phyloP scores from a whole-genome alignment of 2,797 vertebrate genomes.

The Neoniphon sammara region DNA sequence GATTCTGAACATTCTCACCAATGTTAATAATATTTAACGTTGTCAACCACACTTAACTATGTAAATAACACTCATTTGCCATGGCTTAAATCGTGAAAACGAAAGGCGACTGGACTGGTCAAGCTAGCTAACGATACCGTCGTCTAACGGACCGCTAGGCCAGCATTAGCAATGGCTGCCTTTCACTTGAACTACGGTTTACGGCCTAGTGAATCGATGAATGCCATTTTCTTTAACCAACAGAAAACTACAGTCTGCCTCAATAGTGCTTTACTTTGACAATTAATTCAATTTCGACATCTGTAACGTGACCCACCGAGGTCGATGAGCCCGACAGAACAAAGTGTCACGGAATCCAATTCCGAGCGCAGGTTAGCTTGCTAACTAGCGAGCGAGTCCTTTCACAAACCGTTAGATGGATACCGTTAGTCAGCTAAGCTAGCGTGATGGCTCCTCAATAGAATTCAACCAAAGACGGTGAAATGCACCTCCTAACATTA shows the following conservation, averaged over 20 bases:
- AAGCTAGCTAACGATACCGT: conserved; percentile 32
- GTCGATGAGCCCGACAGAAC: conserved; percentile 73
- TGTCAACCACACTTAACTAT: not conserved
- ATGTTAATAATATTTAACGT: not conserved
- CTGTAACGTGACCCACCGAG: conserved; percentile 61
- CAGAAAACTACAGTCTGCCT: fast-evolving
- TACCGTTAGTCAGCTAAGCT: conserved; percentile 53
- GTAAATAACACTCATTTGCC: conserved; percentile 11
- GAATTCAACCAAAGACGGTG: conserved; percentile 52
- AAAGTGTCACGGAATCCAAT: conserved; percentile 78
- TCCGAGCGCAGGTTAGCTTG: conserved; percentile 61
- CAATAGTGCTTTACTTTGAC: not conserved
- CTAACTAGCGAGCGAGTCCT: conserved; percentile 52
- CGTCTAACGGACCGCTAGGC: conserved; percentile 58
- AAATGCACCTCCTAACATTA: conserved; percentile 27
- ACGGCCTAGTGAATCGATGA: conserved; percentile 1
- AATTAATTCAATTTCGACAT: conserved; percentile 50
- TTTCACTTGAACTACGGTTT: conserved; percentile 36
- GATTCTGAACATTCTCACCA: not conserved
- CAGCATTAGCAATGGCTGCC: conserved; percentile 47
- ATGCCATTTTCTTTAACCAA: not conserved
- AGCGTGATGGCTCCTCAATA: conserved; percentile 64
- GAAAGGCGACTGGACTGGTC: conserved; percentile 28
- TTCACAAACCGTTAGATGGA: conserved; percentile 46
- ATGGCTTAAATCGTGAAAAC: conserved; percentile 12